Conservation (phyloP, 2,888 invertebrate genomes). For the Leptodirus hochenwartii region DNA sequence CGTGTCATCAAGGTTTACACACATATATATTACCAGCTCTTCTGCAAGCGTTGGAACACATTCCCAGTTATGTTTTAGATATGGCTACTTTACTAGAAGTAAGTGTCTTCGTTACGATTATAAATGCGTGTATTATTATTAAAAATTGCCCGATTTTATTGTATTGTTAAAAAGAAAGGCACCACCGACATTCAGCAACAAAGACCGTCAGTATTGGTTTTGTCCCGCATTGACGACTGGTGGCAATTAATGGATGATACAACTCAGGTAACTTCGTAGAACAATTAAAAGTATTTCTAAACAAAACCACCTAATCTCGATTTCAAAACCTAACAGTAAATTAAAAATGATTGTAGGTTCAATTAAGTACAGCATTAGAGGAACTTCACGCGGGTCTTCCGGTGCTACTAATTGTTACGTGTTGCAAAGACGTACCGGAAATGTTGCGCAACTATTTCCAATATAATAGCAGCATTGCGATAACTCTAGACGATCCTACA, state of each 20-base stretch:
- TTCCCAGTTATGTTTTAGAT: conserved; percentile 29
- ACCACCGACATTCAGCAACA: conserved; percentile 17
- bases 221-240: conserved; percentile 23
- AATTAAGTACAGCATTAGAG: conserved; percentile 21
- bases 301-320: no score
- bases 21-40: conserved; percentile 42
- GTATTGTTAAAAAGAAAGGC: conserved; percentile 13
- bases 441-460: conserved; percentile 20
- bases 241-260: conserved; percentile 23
- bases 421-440: conserved; percentile 20
- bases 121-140: neutral
- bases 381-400: conserved; percentile 24
- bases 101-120: conserved; percentile 3
- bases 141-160: neutral
- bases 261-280: conserved; percentile 18
- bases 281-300: no score
- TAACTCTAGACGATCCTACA: conserved; percentile 22
- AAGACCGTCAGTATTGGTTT: conserved; percentile 22
- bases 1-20: conserved; percentile 32
- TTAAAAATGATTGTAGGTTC: no score
- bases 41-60: conserved; percentile 34
- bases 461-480: conserved; percentile 20
- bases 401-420: conserved; percentile 23
- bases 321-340: no score
- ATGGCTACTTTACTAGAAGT: conserved; percentile 18